Conservation (phyloP, 2,888 invertebrate species). For the Arctia plantaginis region DNA sequence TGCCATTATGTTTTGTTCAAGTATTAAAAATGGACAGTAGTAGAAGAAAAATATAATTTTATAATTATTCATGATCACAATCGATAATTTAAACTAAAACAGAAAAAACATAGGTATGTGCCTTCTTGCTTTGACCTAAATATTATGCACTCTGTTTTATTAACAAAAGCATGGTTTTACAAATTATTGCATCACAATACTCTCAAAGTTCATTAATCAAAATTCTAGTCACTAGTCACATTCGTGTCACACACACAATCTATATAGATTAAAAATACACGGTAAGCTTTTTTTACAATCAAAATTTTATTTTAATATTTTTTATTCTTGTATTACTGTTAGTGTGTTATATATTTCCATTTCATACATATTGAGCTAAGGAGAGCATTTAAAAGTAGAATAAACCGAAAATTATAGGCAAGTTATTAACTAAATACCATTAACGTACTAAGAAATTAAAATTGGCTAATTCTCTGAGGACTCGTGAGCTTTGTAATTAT, state of each 20-base stretch:
- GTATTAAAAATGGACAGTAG: too few relatives aligned
- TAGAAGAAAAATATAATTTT: too few relatives aligned
- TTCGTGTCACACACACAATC: neutral
- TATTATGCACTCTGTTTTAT: neutral
- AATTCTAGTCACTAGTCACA: neutral
- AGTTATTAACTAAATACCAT: neutral
- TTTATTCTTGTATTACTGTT: neutral
- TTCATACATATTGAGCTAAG: neutral
- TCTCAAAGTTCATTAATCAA: constrained; percentile 4
- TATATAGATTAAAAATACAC: neutral
- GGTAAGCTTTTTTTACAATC: neutral
- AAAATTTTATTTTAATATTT: neutral
- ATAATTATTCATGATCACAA: too few relatives aligned
- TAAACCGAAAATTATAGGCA: neutral
- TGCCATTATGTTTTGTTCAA: too few relatives aligned
- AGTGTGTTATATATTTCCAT: neutral
- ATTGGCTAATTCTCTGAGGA: neutral
- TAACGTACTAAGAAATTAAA: neutral
- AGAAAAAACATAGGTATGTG: too few relatives aligned
- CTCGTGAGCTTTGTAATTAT: constrained; percentile 9
- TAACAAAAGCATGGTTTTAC: too few relatives aligned
- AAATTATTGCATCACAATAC: neutral
- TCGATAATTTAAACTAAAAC: too few relatives aligned
- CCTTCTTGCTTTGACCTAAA: too few relatives aligned
- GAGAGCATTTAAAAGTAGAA: neutral